These are phyloP conservation scores for Syngnathus rostellatus DNA, from an alignment of 2,797 vertebrate genomes.

Conservation along the genomic window DNA sequence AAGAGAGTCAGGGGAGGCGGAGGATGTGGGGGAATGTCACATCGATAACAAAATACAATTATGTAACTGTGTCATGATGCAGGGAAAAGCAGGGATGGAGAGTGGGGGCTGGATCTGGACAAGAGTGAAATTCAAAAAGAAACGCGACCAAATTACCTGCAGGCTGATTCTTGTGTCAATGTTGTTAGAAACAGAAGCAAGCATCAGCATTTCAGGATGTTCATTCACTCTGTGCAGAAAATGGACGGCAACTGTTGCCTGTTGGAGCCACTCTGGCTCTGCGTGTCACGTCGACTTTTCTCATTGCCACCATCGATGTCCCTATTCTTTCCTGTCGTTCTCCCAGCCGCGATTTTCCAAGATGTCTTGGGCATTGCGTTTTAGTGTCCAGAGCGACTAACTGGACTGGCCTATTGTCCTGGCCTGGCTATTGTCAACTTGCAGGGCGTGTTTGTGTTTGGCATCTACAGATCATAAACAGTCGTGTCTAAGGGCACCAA, in stretches of 20 bases:
- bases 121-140: constrained; percentile 1
- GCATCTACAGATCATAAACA: neutral
- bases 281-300: constrained; percentile 51
- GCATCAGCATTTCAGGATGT: constrained; percentile 18
- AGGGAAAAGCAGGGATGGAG: constrained; percentile 28
- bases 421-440: constrained; percentile 37
- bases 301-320: constrained; percentile 28
- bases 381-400: constrained; percentile 42
- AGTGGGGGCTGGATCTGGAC: constrained; percentile 16
- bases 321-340: constrained; percentile 7
- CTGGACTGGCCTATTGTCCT: constrained; percentile 20
- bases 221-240: constrained; percentile 27
- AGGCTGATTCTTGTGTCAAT: neutral
- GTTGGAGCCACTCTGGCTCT: constrained; percentile 43
- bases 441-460: constrained; percentile 3
- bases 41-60: constrained; percentile 61
- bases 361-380: constrained; percentile 28
- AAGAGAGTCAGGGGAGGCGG: constrained; percentile 16
- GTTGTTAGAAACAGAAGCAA: constrained; percentile 25
- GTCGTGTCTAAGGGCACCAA: too few relatives aligned
- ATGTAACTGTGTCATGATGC: constrained; percentile 54
- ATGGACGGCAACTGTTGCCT: constrained; percentile 36
- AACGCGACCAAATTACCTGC: neutral
- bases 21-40: constrained; percentile 26
- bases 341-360: constrained; percentile 38